Base-by-base conservation (phyloP, 2,797 vertebrate species). In the Coccyzus lansbergi region DNA sequence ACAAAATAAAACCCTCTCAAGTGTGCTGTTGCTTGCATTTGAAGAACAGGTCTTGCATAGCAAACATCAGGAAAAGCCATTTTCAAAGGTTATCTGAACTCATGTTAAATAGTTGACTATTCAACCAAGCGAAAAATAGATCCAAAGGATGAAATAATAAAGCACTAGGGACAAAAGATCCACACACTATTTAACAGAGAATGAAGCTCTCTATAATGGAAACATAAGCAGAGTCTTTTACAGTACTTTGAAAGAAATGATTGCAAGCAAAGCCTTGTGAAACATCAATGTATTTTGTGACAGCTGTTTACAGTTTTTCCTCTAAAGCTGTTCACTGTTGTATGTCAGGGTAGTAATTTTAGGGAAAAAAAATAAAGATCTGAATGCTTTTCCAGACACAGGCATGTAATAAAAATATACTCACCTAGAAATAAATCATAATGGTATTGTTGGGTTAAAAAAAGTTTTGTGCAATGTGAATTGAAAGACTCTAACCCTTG, bases 101-200 rank as follows among this genome's bases (percentile, higher is more conserved):
- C 75, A 82, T 68, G 65, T 94, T 94, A 94, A 95, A 93, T 91
- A 90, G 84, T 88, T 95, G 90, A 85, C 64, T 95, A 88, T 83
- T 96, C 74, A 96, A 86, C 28, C 72, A 95, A 96, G 72, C n/a
- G 9, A 94, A 95, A 97, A 96, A 94, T 76, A 93, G 67, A 96
- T 93, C 70, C 55, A 90, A 76, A 83, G 44, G 89, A 91, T 88
- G 71, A 96, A 96, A 97, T 94, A 95, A 96, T 92, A 96, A 80
- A 95, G 76, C 86, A 93, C 71, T 44, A 83, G 59, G 67, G 75
- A 92, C 34, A 96, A 95, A 70, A 95, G 84, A 95, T 63, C 38
- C 42, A 93, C 84, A 93, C n/a, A 55, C 58, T 94, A 70, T 97
- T 97, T 96, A 96, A 69, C 86, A 97, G 72, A 95, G 77, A 96